Percentiles rank a stretch among this genome's conserved stretches.
These are phyloP conservation scores for Hydrotaea diabolus DNA, from an alignment of 2,888 invertebrate genomes.

Conservation along the genomic window DNA sequence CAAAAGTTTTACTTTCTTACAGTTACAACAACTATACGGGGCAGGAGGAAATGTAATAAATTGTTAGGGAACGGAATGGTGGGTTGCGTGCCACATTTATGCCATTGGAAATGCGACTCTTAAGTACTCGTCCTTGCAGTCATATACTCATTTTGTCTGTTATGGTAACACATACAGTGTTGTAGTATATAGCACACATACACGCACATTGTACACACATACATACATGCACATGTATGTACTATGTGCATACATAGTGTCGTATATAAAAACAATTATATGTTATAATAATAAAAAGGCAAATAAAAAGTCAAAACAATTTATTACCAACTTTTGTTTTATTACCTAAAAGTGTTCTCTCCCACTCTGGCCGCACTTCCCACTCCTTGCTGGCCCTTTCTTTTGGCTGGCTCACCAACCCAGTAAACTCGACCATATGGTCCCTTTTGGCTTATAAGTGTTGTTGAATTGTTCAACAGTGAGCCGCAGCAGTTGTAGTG, in stretches of 20 bases:
- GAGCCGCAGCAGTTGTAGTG: neutral
- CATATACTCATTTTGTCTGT: neutral
- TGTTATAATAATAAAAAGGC: conserved; percentile 60
- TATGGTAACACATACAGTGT: neutral
- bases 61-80: neutral
- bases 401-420: neutral
- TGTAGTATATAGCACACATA: no score
- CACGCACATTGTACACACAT: no score
- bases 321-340: conserved; percentile 65
- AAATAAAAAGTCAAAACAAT: conserved; percentile 65
- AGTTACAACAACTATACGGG: neutral
- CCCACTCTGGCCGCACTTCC: neutral
- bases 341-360: conserved; percentile 48
- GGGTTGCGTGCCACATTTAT: neutral
- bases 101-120: neutral
- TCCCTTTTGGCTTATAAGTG: conserved; percentile 23
- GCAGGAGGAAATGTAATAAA: conserved; percentile 1
- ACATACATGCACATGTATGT: no score
- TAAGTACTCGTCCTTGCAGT: neutral
- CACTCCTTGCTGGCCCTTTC: neutral
- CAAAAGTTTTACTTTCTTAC: neutral
- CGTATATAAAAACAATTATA: conserved; percentile 63
- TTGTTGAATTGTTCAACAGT: neutral
- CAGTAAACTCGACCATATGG: conserved; percentile 49
- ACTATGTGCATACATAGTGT: neutral